These are phyloP conservation scores for Gallinago undulata DNA, from an alignment of 2,113 vertebrate genomes.

Conservation along the genomic window DNA sequence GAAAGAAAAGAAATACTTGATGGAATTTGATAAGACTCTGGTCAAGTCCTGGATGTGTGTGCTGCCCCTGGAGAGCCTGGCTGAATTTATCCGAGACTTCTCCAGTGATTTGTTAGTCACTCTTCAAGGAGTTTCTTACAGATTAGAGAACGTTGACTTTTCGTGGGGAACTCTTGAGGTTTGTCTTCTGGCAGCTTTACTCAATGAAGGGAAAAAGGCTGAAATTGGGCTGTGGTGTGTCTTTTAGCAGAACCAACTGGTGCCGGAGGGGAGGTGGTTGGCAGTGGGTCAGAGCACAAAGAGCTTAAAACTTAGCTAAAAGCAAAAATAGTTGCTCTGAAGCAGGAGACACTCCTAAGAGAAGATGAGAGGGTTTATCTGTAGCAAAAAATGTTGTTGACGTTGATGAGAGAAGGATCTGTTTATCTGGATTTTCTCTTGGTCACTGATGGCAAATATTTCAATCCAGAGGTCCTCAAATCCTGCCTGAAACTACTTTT, in stretches of 20 bases:
- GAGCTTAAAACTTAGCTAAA: background rate
- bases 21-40: constrained; percentile 70
- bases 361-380: background rate
- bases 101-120: constrained; percentile 67
- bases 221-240: background rate
- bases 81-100: constrained; percentile 50
- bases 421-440: background rate
- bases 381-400: background rate
- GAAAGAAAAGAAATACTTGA: constrained; percentile 65
- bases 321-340: background rate
- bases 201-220: background rate
- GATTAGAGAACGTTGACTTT: background rate
- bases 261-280: background rate
- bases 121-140: constrained; percentile 65
- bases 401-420: background rate
- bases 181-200: background rate
- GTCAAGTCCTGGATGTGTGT: constrained; percentile 82
- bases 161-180: background rate
- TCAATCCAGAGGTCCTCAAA: background rate
- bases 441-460: background rate
- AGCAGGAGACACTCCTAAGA: background rate
- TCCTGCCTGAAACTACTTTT: background rate
- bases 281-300: background rate
- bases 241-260: background rate
- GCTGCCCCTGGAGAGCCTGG: constrained; percentile 67